Percentiles rank a stretch among this genome's conserved stretches.
Conservation (phyloP, 1,140 invertebrate species). For the Saccostrea cuccullata region DNA sequence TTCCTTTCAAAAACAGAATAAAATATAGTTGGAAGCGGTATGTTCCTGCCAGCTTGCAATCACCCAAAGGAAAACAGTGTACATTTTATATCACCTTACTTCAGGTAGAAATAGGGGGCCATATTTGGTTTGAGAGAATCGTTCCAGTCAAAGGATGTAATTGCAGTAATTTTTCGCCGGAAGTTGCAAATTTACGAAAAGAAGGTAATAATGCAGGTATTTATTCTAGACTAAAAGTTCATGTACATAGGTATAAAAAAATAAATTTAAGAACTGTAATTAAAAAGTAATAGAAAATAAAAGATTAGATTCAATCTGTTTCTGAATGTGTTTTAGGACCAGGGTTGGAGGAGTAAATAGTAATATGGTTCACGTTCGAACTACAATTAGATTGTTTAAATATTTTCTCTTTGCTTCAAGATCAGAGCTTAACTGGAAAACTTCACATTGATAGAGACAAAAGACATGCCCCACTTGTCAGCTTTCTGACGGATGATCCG, state of each 20-base stretch:
- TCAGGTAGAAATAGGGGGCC: neutral
- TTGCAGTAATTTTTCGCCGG: neutral
- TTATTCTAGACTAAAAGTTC: no score
- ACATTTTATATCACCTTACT: neutral
- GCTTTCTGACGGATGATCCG: neutral
- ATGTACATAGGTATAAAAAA: neutral
- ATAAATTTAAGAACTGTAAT: neutral
- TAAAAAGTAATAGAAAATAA: neutral
- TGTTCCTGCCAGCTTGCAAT: neutral
- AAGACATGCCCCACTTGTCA: constrained; percentile 1
- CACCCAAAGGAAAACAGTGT: neutral
- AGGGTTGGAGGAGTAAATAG: neutral
- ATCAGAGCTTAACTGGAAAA: neutral
- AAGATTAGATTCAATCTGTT: neutral
- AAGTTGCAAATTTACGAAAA: neutral
- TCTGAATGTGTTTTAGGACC: no score
- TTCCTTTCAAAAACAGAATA: neutral
- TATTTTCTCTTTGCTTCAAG: neutral
- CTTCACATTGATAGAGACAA: neutral
- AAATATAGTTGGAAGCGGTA: neutral
- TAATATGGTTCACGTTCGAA: neutral
- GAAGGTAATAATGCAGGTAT: no score
- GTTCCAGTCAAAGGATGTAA: constrained; percentile 21
- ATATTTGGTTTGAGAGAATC: neutral
- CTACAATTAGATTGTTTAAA: neutral